These are phyloP conservation scores for Psilopogon haemacephalus DNA, from an alignment of 2,113 vertebrate species.

Conservation along the genomic window DNA sequence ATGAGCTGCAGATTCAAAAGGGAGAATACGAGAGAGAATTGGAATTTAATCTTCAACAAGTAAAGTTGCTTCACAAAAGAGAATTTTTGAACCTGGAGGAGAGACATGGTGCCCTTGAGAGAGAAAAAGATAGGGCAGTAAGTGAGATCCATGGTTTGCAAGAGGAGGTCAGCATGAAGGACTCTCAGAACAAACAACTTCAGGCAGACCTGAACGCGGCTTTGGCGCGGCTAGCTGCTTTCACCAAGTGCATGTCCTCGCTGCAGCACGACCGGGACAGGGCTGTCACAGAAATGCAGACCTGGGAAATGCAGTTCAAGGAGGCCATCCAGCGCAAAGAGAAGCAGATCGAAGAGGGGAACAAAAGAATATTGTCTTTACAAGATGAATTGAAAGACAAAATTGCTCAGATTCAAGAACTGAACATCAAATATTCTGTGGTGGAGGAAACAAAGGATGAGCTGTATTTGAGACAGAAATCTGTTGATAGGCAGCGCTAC, in stretches of 20 bases:
- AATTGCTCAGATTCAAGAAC: slow-evolving; percentile 70
- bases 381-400: slow-evolving; percentile 76
- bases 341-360: slow-evolving; percentile 78
- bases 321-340: slow-evolving; percentile 81
- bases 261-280: slow-evolving; percentile 72
- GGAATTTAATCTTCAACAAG: slow-evolving; percentile 55
- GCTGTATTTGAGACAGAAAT: slow-evolving; percentile 61
- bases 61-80: slow-evolving; percentile 60
- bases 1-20: slow-evolving; percentile 46
- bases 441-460: slow-evolving; percentile 74
- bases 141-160: slow-evolving; percentile 63
- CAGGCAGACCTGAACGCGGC: slow-evolving; percentile 73
- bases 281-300: slow-evolving; percentile 67
- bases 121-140: slow-evolving; percentile 59
- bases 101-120: slow-evolving; percentile 57
- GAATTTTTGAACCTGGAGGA: slow-evolving; percentile 70
- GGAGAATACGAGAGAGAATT: slow-evolving; percentile 34
- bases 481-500: slow-evolving; percentile 70
- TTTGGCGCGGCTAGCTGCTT: slow-evolving; percentile 74
- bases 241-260: slow-evolving; percentile 72
- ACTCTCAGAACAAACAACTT: slow-evolving; percentile 74
- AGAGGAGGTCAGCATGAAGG: slow-evolving; percentile 60
- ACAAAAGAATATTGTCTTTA: slow-evolving; percentile 72
- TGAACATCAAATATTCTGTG: slow-evolving; percentile 65
- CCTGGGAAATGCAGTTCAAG: slow-evolving; percentile 78